Conservation (phyloP, 1,140 invertebrate genomes). For the Ptiloglossa arizonensis region DNA sequence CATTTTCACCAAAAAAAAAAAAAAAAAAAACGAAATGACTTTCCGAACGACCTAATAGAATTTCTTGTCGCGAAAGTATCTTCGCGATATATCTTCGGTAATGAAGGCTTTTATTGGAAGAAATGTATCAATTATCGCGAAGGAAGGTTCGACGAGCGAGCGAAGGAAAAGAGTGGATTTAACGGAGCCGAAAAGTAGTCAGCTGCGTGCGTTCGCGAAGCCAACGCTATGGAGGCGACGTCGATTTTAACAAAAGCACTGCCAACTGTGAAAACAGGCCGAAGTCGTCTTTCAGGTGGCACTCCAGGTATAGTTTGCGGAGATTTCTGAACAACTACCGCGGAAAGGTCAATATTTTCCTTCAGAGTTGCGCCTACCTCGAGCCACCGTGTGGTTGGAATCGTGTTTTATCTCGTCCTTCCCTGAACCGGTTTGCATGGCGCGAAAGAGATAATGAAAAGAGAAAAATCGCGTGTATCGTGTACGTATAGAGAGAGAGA, state of each 20-base stretch:
- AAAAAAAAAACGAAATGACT: too few relatives aligned
- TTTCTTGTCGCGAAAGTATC: too few relatives aligned
- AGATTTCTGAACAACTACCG: conserved; percentile 63
- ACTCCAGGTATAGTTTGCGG: conserved; percentile 50
- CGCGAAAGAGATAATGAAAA: conserved; percentile 60
- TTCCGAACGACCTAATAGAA: too few relatives aligned
- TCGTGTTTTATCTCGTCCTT: conserved; percentile 64
- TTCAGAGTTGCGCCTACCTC: conserved; percentile 59
- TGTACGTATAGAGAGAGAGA: too few relatives aligned
- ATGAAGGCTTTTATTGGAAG: neutral
- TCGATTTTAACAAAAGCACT: conserved; percentile 33
- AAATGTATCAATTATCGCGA: neutral
- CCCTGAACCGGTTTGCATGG: conserved; percentile 45
- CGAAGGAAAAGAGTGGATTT: neutral
- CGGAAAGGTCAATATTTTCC: conserved; percentile 64
- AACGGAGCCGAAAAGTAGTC: neutral
- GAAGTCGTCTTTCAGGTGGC: conserved; percentile 41
- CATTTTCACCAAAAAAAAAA: too few relatives aligned
- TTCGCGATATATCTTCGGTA: too few relatives aligned
- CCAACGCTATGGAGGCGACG: too few relatives aligned
- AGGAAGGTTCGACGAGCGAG: neutral
- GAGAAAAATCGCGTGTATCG: conserved; percentile 44
- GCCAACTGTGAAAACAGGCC: conserved; percentile 48
- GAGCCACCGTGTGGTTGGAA: conserved; percentile 34
- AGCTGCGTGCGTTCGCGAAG: neutral